A percentile compares a stretch with the other conserved stretches of the same genome.
phyloP scores from a whole-genome alignment of 2,888 invertebrate species.

The Desoria tigrina region DNA sequence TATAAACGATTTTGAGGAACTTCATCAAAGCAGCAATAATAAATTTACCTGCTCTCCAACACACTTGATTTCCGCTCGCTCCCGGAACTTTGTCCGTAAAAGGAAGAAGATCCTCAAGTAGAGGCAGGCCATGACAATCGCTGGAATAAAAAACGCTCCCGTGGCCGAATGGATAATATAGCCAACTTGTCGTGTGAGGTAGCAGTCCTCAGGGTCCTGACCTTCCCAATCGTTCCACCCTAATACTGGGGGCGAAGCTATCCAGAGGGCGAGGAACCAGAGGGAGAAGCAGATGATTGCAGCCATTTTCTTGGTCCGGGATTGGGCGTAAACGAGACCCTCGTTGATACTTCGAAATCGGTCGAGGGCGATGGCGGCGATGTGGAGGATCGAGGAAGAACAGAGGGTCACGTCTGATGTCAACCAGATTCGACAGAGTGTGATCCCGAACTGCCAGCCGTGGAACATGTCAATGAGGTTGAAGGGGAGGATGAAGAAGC shows the following conservation, averaged over 20 bases:
- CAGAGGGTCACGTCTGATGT: slow-evolving; percentile 49
- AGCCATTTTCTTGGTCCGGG: slow-evolving; percentile 34
- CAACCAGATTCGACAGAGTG: slow-evolving; percentile 41
- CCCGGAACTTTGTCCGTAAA: slow-evolving; percentile 40
- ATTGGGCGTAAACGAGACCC: slow-evolving; percentile 45
- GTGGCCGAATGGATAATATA: slow-evolving; percentile 48
- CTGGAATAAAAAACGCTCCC: slow-evolving; percentile 52
- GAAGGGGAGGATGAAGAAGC: slow-evolving; percentile 46
- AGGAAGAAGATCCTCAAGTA: slow-evolving; percentile 48
- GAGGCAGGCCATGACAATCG: slow-evolving; percentile 40
- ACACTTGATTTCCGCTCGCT: slow-evolving; percentile 36
- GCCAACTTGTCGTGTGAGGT: slow-evolving; percentile 33
- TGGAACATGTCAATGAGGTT: slow-evolving; percentile 41
- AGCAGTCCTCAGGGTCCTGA: slow-evolving; percentile 23
- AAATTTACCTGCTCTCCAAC: no score
- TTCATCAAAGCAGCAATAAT: no score
- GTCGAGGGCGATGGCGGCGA: slow-evolving; percentile 49
- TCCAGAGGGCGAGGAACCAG: slow-evolving; percentile 47
- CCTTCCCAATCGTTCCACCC: slow-evolving; percentile 45
- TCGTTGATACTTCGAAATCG: slow-evolving; percentile 50
- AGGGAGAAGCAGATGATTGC: slow-evolving; percentile 32
- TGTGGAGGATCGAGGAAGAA: slow-evolving; percentile 48
- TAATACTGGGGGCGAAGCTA: slow-evolving; percentile 46
- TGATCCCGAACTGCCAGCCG: slow-evolving; percentile 35
- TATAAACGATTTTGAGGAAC: no score